phyloP scores from a whole-genome alignment of 2,113 vertebrate genomes.

The Lampris incognitus region DNA sequence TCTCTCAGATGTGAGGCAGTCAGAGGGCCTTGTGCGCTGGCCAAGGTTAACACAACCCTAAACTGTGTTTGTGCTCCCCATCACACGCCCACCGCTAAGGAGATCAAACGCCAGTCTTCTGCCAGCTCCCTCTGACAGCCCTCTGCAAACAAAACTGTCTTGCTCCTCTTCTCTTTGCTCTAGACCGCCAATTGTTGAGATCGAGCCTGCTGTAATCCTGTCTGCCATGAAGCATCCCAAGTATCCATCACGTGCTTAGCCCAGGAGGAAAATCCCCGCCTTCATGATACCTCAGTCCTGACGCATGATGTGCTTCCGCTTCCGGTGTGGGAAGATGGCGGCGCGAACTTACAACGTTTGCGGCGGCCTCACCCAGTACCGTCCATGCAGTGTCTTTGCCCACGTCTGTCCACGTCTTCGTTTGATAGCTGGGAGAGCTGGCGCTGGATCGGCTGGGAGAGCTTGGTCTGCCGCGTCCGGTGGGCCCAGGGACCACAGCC shows the following conservation, averaged over 20 bases:
- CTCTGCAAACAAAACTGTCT: slow-evolving; percentile 58
- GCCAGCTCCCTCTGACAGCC: slow-evolving; percentile 53
- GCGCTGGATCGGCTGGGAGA: too few relatives aligned
- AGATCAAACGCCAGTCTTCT: slow-evolving; percentile 68
- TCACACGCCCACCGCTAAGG: slow-evolving; percentile 55
- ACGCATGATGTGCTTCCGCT: neutral
- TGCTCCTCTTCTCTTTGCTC: slow-evolving; percentile 35
- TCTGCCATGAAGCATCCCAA: slow-evolving; percentile 25
- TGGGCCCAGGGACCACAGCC: too few relatives aligned
- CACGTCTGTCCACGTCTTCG: too few relatives aligned
- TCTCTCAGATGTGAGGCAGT: slow-evolving; percentile 65
- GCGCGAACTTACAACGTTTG: too few relatives aligned
- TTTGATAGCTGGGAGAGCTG: too few relatives aligned
- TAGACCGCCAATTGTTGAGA: slow-evolving; percentile 7
- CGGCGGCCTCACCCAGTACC: too few relatives aligned
- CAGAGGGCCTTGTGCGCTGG: slow-evolving; percentile 65
- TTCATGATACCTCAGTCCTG: slow-evolving; percentile 34
- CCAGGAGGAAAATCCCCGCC: slow-evolving; percentile 26
- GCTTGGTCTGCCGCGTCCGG: too few relatives aligned
- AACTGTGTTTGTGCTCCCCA: slow-evolving; percentile 75
- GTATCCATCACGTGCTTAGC: slow-evolving; percentile 24
- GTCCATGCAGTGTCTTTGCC: too few relatives aligned
- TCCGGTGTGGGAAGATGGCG: too few relatives aligned
- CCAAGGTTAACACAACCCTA: slow-evolving; percentile 77
- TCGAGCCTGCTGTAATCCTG: neutral